A percentile compares a stretch with the other conserved stretches of the same genome.
Conservation (phyloP, 2,797 vertebrate genomes). For the Alca torda region DNA sequence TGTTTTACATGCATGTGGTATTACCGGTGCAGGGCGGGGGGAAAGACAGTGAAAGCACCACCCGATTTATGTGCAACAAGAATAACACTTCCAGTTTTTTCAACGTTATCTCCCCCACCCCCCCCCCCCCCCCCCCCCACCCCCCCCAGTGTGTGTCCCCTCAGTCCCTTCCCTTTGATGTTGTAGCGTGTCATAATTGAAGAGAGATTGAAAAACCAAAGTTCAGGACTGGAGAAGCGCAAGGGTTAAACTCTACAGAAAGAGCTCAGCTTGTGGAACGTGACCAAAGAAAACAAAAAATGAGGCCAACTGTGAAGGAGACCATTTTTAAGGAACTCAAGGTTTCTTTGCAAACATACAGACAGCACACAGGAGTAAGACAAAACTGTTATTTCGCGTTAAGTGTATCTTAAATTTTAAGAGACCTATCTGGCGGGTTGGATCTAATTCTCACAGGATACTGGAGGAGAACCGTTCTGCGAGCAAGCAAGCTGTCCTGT, state of each 20-base stretch:
- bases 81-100: slow-evolving; percentile 70
- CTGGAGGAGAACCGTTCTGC: neutral
- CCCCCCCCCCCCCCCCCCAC: neutral
- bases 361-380: slow-evolving; percentile 39
- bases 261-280: neutral
- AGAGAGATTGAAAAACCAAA: neutral
- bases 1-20: slow-evolving; percentile 47
- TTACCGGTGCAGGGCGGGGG: neutral
- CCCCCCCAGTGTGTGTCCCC: neutral
- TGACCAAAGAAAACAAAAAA: neutral
- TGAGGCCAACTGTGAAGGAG: slow-evolving; percentile 6
- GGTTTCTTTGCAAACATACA: neutral
- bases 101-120: neutral
- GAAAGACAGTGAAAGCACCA: slow-evolving; percentile 54
- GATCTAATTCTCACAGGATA: slow-evolving; percentile 7
- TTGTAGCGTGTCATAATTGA: neutral
- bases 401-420: neutral
- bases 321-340: slow-evolving; percentile 24
- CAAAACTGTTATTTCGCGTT: slow-evolving; percentile 26
- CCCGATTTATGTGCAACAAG: slow-evolving; percentile 59
- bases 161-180: neutral
- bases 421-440: neutral
- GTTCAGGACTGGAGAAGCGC: neutral
- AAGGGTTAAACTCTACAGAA: neutral
- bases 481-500: neutral